Conservation (phyloP, 2,113 vertebrate genomes). For the Callopanchax toddi region DNA sequence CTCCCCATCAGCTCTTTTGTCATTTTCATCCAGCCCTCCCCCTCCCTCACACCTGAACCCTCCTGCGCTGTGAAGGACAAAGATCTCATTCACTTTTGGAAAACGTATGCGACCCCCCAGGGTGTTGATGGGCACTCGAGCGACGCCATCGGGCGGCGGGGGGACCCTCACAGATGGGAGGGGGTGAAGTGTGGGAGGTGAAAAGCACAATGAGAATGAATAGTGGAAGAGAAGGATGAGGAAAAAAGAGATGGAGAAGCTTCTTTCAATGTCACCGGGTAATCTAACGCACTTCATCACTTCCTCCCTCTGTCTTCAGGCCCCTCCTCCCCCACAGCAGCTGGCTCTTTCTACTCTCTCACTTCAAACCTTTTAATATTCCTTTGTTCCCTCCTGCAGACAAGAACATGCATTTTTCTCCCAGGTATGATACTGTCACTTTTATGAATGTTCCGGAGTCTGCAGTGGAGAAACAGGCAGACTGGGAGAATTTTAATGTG, state of each 20-base stretch:
- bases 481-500: constrained; percentile 33
- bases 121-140: constrained; percentile 31
- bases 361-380: constrained; percentile 38
- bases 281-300: constrained; percentile 57
- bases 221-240: constrained; percentile 16
- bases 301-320: constrained; percentile 29
- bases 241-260: constrained; percentile 26
- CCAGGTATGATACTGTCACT: constrained; percentile 38
- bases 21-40: constrained; percentile 17
- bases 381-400: constrained; percentile 16
- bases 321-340: constrained; percentile 1
- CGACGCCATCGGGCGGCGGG: constrained; percentile 17
- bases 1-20: background rate
- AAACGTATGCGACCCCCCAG: constrained; percentile 56
- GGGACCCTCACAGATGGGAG: constrained; percentile 12
- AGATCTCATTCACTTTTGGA: constrained; percentile 61
- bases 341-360: background rate
- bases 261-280: constrained; percentile 64
- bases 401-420: constrained; percentile 39
- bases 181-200: constrained; percentile 34
- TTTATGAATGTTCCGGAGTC: constrained; percentile 39
- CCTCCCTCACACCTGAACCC: background rate
- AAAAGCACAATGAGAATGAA: constrained; percentile 18
- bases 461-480: constrained; percentile 11
- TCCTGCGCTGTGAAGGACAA: constrained; percentile 44